Percentiles rank a stretch among this genome's conserved stretches.
Evolutionary conservation across 2,113 vertebrate species (phyloP).

Genomic region (Progne subis): DNA sequence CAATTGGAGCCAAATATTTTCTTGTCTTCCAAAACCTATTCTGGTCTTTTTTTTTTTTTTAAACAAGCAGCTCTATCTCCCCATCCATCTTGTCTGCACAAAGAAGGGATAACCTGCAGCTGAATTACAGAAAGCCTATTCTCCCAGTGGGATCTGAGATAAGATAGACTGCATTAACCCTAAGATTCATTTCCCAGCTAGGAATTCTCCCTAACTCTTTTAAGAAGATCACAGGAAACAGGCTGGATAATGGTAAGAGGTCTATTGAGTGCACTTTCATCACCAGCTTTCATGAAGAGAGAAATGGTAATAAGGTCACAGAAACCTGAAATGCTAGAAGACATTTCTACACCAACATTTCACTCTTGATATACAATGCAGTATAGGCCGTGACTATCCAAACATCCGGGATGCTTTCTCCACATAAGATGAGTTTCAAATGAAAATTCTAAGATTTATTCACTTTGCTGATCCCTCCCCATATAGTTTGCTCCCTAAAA

Average conservation of each 20-base stretch:
- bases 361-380: not conserved
- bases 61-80: not conserved
- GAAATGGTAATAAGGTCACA: slow-evolving; percentile 49
- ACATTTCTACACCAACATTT: slow-evolving; percentile 11
- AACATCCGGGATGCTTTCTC: not conserved
- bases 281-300: slow-evolving; percentile 55
- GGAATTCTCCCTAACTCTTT: slow-evolving; percentile 60
- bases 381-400: not conserved
- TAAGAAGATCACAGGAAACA: slow-evolving; percentile 68
- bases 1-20: not conserved
- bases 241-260: slow-evolving; percentile 56
- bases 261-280: slow-evolving; percentile 67
- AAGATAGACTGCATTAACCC: slow-evolving; percentile 72
- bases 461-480: not conserved
- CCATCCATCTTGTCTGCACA: slow-evolving; percentile 55
- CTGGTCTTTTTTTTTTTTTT: not conserved
- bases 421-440: not conserved
- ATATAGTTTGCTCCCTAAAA: not conserved
- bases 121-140: slow-evolving; percentile 71
- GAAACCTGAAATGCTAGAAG: slow-evolving; percentile 31
- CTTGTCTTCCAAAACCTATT: not conserved
- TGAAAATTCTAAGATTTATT: not conserved
- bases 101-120: slow-evolving; percentile 54
- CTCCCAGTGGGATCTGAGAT: slow-evolving; percentile 66
- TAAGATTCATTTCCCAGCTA: slow-evolving; percentile 72